A percentile compares a stretch with the other conserved stretches of the same genome.
Conservation (phyloP, 1,140 invertebrate species). For the Trypoxylus dichotomus region DNA sequence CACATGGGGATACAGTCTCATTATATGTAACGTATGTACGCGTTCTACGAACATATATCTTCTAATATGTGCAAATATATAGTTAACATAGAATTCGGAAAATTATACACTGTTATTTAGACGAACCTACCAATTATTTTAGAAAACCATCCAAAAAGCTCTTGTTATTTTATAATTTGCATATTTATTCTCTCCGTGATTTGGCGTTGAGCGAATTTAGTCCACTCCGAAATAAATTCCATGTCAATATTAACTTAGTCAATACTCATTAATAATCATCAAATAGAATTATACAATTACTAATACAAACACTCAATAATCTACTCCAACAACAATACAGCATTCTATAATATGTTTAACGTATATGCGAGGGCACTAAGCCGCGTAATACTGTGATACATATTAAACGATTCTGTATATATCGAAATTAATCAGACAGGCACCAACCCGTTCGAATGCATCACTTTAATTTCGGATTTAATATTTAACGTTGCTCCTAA, state of each 20-base stretch:
- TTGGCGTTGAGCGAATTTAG: not conserved
- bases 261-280: not conserved
- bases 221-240: not conserved
- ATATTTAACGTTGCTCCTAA: slow-evolving; percentile 6
- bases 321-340: not conserved
- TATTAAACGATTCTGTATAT: not conserved
- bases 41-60: too few species aligned
- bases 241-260: not conserved
- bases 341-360: not conserved
- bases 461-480: slow-evolving; percentile 8
- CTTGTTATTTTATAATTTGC: too few species aligned
- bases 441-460: not conserved
- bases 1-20: too few species aligned
- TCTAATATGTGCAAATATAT: too few species aligned
- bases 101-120: too few species aligned
- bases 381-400: not conserved
- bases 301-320: not conserved
- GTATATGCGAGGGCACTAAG: not conserved
- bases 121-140: too few species aligned
- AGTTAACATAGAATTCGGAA: too few species aligned
- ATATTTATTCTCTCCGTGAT: too few species aligned
- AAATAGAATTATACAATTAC: not conserved
- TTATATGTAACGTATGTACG: too few species aligned
- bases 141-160: too few species aligned
- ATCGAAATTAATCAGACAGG: not conserved